Base-by-base conservation (phyloP, 1,140 invertebrate genomes). In the Bombyx mandarina region DNA sequence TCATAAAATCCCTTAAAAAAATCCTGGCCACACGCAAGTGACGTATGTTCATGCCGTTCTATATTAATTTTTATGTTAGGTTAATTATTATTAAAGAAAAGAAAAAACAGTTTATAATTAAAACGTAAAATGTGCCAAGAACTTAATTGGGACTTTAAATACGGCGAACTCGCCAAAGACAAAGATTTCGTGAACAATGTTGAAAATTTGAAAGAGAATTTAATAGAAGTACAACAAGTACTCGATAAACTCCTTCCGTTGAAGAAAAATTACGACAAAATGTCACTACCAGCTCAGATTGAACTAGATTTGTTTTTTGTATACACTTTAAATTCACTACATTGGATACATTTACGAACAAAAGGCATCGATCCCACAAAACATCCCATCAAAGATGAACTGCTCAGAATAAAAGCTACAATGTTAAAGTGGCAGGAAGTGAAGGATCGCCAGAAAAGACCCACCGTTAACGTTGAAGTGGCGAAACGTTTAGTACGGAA, bases 241-340 rank as follows among this genome's bases (percentile, higher is more conserved):
- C 61, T 91, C 43, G 77, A 89, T 22, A 63, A 79, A 60, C 64
- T 87, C 26, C 61, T 88, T 44, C 82, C 83, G 42, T 56, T 84
- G 3, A 82, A 79, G 57, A 71, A 84, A 46, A 75, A 88, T 43
- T 88, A 89, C 50, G 82, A 88, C 22, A 85, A 89, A 58, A 65
- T 91, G 52, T 70, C 77, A 7, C 58, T 85, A n/a, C 88, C 89
- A 63, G 89, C 91, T 45, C 88, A 89, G 75, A 88, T 91, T 22
- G 90, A 92, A 75, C 87, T 89, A 43, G 91, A 92, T 78, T 73
- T 92, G 54, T 91, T 91, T 63, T 68, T 91, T 8, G 79, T 85
- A 0, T 92, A 89, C 63, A 77, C 88, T 4, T 68, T 91, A 18
- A 92, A 91, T 75, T 90, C 90, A 1, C 69, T 92, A 10, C 89